Conservation (phyloP, 1,140 invertebrate genomes). For the Sycobia sp. region DNA sequence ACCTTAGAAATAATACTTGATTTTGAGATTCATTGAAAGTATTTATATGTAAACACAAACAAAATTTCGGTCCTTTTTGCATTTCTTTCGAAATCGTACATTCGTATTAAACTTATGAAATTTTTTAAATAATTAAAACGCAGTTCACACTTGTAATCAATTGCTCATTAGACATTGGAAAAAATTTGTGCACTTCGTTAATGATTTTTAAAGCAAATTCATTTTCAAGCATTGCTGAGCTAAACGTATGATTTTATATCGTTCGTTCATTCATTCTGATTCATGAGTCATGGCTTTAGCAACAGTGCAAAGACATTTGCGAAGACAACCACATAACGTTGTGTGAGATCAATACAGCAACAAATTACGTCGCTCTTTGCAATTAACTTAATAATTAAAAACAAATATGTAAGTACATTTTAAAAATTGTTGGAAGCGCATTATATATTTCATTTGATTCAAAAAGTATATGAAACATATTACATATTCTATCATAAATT, state of each 20-base stretch:
- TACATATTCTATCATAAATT: too few species aligned
- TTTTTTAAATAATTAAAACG: conserved; percentile 10
- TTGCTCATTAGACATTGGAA: conserved; percentile 3
- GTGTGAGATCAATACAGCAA: conserved; percentile 32
- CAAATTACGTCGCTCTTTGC: conserved; percentile 26
- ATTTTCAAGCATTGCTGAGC: not conserved
- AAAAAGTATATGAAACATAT: not conserved
- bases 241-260: conserved; percentile 2
- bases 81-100: conserved; percentile 11
- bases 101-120: conserved; percentile 4
- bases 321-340: conserved; percentile 4
- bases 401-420: conserved; percentile 47
- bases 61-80: conserved; percentile 7
- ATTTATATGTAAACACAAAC: conserved; percentile 6
- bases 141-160: conserved; percentile 18
- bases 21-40: conserved; percentile 8
- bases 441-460: conserved; percentile 10
- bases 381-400: conserved; percentile 48
- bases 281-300: not conserved
- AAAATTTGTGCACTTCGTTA: conserved; percentile 14
- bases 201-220: conserved; percentile 1
- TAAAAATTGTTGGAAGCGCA: conserved; percentile 38
- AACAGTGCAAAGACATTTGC: conserved; percentile 14
- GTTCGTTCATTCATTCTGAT: conserved; percentile 11
- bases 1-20: not conserved